Percentiles rank a stretch among this genome's conserved stretches.
Evolutionary conservation across 2,888 invertebrate genomes (phyloP).

Genomic region (Phyto melanocephala): DNA sequence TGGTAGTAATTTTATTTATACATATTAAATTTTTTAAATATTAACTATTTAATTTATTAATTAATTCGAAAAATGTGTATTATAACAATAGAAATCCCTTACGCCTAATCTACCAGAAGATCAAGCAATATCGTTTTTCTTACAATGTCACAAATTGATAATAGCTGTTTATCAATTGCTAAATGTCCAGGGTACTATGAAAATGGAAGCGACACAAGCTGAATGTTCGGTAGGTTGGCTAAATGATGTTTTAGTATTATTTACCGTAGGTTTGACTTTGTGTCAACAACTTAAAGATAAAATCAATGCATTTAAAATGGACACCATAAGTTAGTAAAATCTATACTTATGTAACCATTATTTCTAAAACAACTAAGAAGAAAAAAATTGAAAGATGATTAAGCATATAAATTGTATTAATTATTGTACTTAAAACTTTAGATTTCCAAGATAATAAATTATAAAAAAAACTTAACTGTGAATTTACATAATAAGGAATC

Average conservation of each 20-base stretch:
- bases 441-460: slow-evolving; percentile 32
- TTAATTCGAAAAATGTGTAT: not conserved
- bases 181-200: slow-evolving; percentile 89
- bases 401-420: slow-evolving; percentile 40
- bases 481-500: slow-evolving; percentile 29
- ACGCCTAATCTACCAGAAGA: slow-evolving; percentile 95
- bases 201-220: slow-evolving; percentile 92
- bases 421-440: slow-evolving; percentile 48
- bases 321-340: slow-evolving; percentile 64
- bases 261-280: slow-evolving; percentile 92
- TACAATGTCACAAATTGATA: slow-evolving; percentile 95
- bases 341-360: not conserved
- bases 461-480: slow-evolving; percentile 35
- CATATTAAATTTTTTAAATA: not conserved
- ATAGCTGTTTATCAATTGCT: slow-evolving; percentile 94
- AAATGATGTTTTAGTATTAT: slow-evolving; percentile 92
- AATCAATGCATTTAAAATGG: slow-evolving; percentile 80
- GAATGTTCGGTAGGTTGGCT: slow-evolving; percentile 96
- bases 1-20: slow-evolving; percentile 82
- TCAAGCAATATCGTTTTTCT: slow-evolving; percentile 96
- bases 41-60: not conserved
- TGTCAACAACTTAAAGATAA: slow-evolving; percentile 97
- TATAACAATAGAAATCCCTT: slow-evolving; percentile 86
- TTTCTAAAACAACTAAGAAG: not conserved
- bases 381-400: not conserved